Evolutionary conservation across 2,888 invertebrate species (phyloP).

Genomic region (Heliconius cydno): DNA sequence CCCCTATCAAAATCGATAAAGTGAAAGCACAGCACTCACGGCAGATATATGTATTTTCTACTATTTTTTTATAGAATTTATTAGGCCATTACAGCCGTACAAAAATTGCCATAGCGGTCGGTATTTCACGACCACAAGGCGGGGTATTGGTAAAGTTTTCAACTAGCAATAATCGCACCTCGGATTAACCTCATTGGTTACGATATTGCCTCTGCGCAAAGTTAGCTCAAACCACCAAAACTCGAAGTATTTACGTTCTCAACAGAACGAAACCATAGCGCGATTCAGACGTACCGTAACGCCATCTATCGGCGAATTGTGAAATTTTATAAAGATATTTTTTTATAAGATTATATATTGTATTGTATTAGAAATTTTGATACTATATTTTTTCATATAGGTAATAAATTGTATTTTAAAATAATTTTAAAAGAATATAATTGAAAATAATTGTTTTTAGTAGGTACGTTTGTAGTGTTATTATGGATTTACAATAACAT

Average conservation of each 20-base stretch:
- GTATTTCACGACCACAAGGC: constrained; percentile 80
- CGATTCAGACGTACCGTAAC: constrained; percentile 54
- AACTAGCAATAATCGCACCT: constrained; percentile 96
- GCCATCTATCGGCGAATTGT: constrained; percentile 61
- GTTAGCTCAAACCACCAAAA: constrained; percentile 69
- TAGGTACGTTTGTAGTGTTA: no score
- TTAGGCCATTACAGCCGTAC: constrained; percentile 67
- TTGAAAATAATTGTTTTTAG: background rate
- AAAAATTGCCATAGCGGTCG: constrained; percentile 80
- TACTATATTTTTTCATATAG: background rate
- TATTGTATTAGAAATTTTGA: background rate
- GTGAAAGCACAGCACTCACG: no score
- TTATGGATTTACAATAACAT: no score
- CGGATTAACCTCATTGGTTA: constrained; percentile 93
- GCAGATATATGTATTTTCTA: no score
- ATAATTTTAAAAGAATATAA: background rate
- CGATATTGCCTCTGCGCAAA: constrained; percentile 96
- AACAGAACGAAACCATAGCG: constrained; percentile 56
- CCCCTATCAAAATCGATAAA: no score
- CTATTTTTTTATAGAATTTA: background rate
- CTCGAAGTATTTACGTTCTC: background rate
- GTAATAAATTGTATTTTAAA: no score
- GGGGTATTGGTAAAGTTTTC: constrained; percentile 90
- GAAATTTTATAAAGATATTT: constrained; percentile 10
- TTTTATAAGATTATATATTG: background rate